Conservation (phyloP, 2,888 invertebrate species). For the Chymomyza procnemis region DNA sequence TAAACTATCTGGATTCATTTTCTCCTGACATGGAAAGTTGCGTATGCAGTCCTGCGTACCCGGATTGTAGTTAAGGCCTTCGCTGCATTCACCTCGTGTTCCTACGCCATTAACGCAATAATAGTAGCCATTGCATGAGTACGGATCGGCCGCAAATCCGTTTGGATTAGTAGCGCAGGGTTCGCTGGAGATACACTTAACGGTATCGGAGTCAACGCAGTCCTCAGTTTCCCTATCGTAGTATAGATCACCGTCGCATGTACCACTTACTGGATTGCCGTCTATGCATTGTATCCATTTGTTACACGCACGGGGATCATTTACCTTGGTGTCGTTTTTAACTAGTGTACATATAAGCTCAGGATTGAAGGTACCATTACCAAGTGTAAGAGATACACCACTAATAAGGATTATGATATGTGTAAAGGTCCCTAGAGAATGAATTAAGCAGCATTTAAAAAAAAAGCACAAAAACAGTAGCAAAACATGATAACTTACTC, state of each 20-base stretch:
- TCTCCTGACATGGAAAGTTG: conserved; percentile 51
- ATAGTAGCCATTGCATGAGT: conserved; percentile 70
- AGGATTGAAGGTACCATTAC: conserved; percentile 55
- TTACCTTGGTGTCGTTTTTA: conserved; percentile 64
- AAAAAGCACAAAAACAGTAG: not conserved
- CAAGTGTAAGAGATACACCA: conserved; percentile 11
- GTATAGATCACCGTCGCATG: conserved; percentile 55
- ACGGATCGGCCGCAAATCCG: conserved; percentile 70
- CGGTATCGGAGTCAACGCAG: conserved; percentile 49
- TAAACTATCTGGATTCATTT: conserved; percentile 59
- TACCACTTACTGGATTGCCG: conserved; percentile 50
- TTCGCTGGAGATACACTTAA: conserved; percentile 65
- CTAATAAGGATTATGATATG: not conserved
- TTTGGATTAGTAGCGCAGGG: conserved; percentile 56
- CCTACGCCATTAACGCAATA: conserved; percentile 65
- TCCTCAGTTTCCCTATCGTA: conserved; percentile 56
- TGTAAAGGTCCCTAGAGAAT: not conserved
- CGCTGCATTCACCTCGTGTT: conserved; percentile 50
- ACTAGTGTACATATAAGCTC: conserved; percentile 55
- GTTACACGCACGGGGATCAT: conserved; percentile 70
- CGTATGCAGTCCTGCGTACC: conserved; percentile 59
- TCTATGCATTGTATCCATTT: conserved; percentile 67
- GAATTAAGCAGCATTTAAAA: not conserved
- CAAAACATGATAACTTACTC: not conserved
- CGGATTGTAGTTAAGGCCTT: conserved; percentile 63